phyloP scores from a whole-genome alignment of 2,797 vertebrate genomes.

The Triplophysa bombifrons region DNA sequence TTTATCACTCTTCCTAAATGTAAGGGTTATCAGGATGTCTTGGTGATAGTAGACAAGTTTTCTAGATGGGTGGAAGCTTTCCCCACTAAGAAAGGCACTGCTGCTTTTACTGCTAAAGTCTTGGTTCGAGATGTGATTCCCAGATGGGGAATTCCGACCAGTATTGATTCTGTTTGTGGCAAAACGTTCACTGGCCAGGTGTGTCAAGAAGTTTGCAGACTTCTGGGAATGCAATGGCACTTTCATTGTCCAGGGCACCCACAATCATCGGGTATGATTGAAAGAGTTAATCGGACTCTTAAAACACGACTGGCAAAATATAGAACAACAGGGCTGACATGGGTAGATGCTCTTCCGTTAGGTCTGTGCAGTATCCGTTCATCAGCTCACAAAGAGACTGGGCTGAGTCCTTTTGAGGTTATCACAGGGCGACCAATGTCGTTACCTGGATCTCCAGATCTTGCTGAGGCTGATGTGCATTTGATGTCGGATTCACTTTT shows the following conservation, averaged over 20 bases:
- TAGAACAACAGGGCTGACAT: background rate
- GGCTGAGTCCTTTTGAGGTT: background rate
- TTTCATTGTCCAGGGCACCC: background rate
- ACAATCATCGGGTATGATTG: background rate
- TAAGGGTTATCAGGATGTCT: no score
- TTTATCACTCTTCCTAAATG: no score
- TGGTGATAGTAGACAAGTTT: no score
- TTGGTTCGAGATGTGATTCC: no score
- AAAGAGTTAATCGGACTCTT: background rate
- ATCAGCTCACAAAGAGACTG: background rate
- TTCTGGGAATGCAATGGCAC: background rate
- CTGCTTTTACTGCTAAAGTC: no score
- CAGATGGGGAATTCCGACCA: no score
- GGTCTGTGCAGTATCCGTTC: background rate
- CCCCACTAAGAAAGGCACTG: no score
- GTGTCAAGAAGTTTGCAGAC: background rate
- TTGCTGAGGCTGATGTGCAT: background rate
- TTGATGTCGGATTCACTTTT: background rate
- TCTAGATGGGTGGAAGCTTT: no score
- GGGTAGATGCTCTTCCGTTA: background rate
- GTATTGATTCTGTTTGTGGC: no score
- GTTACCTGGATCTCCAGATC: background rate
- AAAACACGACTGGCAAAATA: background rate
- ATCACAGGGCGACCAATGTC: background rate
- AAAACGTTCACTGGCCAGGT: background rate